Percentiles rank a stretch among this genome's conserved stretches.
Evolutionary conservation across 2,113 vertebrate genomes (phyloP).

Genomic region (Lichenostomus cassidix): DNA sequence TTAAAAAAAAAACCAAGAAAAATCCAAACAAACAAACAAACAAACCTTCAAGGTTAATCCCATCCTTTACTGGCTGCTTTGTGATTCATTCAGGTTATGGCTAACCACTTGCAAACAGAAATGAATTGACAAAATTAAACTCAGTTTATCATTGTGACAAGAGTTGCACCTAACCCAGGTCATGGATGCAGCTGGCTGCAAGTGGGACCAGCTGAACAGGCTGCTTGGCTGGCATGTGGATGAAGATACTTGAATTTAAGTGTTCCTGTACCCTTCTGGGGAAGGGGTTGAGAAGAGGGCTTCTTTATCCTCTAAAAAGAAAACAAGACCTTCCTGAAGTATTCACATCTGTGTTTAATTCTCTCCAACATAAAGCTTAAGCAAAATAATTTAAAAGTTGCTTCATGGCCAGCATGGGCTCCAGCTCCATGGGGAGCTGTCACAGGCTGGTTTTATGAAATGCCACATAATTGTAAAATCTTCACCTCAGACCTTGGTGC

Average conservation of each 20-base stretch:
- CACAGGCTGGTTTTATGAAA: background rate
- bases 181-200: background rate
- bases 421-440: background rate
- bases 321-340: background rate
- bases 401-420: background rate
- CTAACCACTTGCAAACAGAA: background rate
- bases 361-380: background rate
- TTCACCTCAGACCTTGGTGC: background rate
- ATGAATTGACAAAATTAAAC: background rate
- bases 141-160: background rate
- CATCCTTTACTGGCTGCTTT: background rate
- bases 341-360: background rate
- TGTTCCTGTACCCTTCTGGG: background rate
- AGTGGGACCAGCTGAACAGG: background rate
- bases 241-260: background rate
- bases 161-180: background rate
- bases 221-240: background rate
- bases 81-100: background rate
- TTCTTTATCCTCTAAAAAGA: background rate
- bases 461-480: background rate
- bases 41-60: background rate
- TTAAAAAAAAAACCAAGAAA: background rate
- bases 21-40: background rate
- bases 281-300: background rate
- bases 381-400: background rate